Evolutionary conservation across 37 sponge, comb jelly and placozoan species (phyloP).

Genomic region (Haliclona indistincta): DNA sequence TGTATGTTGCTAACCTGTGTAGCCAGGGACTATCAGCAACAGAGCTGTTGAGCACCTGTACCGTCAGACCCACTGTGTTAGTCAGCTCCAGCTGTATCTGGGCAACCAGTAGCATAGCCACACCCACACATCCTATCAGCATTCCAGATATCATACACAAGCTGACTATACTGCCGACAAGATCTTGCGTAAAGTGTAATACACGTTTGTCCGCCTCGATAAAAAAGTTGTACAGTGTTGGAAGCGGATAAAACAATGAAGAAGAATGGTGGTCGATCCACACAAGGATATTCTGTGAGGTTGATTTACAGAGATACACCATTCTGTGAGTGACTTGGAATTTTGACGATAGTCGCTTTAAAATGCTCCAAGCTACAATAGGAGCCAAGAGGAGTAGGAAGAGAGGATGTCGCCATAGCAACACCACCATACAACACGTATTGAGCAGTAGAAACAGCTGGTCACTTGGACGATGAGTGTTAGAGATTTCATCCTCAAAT

Average conservation of each 20-base stretch:
- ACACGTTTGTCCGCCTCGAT: slow-evolving; percentile 13
- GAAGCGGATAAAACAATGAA: slow-evolving; percentile 16
- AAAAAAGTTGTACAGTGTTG: slow-evolving; percentile 16
- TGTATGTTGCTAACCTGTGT: too few species aligned
- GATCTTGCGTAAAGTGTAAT: background rate
- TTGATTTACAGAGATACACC: too few species aligned
- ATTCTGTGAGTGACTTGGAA: too few species aligned
- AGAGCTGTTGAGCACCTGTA: slow-evolving; percentile 42
- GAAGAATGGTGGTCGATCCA: background rate
- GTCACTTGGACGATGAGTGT: too few species aligned
- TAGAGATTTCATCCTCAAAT: too few species aligned
- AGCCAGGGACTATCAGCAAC: slow-evolving; percentile 25
- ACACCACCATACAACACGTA: too few species aligned
- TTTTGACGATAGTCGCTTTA: background rate
- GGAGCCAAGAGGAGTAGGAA: slow-evolving; percentile 17
- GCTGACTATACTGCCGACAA: slow-evolving; percentile 32
- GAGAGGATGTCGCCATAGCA: too few species aligned
- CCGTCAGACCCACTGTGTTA: slow-evolving; percentile 27
- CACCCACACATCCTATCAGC: slow-evolving; percentile 19
- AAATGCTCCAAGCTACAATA: slow-evolving; percentile 14
- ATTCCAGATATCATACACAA: slow-evolving; percentile 38
- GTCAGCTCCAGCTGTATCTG: slow-evolving; percentile 58
- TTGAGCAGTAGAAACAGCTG: too few species aligned
- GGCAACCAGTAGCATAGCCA: slow-evolving; percentile 22
- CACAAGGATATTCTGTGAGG: background rate